Conservation (phyloP, 2,797 vertebrate species). For the Sebastes cheni region DNA sequence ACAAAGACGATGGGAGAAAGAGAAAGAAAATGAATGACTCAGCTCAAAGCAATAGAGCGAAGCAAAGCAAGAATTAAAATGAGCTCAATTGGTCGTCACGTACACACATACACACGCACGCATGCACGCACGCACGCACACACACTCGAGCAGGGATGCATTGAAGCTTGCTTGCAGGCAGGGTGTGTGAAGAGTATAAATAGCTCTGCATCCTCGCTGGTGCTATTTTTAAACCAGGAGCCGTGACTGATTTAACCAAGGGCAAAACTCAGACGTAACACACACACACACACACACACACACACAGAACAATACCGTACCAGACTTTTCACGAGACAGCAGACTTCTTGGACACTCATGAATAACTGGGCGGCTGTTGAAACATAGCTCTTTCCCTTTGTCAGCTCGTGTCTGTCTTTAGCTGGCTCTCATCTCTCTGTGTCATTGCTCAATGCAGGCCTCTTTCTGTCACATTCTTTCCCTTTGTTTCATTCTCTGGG, state of each 20-base stretch:
- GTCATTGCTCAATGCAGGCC: constrained; percentile 42
- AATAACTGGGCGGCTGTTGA: constrained; percentile 47
- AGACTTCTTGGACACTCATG: constrained; percentile 45
- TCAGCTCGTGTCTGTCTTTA: constrained; percentile 47
- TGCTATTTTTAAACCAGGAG: constrained; percentile 77
- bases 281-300: constrained; percentile 13
- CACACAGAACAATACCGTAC: constrained; percentile 18
- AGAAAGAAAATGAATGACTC: constrained; percentile 67
- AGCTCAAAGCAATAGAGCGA: constrained; percentile 60
- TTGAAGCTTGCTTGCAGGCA: constrained; percentile 63
- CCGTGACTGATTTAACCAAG: constrained; percentile 74
- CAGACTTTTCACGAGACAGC: constrained; percentile 34
- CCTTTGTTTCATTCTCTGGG: constrained; percentile 49
- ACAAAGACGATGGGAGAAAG: constrained; percentile 14
- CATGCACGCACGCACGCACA: not conserved
- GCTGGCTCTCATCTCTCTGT: constrained; percentile 54
- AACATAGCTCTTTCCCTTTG: constrained; percentile 38
- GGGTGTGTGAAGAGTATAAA: constrained; percentile 77
- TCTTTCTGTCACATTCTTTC: constrained; percentile 27
- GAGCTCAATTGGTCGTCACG: constrained; percentile 42
- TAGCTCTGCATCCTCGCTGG: constrained; percentile 73
- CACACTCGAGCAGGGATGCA: constrained; percentile 30
- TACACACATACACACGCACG: not conserved
- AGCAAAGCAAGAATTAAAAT: constrained; percentile 69
- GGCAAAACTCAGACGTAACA: constrained; percentile 55